Conservation (phyloP, 2,888 invertebrate genomes). For the Eupithecia insigniata region DNA sequence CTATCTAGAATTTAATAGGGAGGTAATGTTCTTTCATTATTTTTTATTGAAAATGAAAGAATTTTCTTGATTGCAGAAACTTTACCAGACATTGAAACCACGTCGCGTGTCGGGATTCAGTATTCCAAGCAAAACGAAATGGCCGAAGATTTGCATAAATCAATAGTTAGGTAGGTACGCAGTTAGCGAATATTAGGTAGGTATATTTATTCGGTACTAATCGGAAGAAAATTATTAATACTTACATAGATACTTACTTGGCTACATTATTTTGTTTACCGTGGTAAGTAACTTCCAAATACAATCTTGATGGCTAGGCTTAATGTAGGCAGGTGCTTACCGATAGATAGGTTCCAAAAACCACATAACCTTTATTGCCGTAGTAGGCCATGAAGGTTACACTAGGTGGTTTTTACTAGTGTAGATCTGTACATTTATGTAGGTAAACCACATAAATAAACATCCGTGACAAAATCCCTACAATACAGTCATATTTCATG, state of each 20-base stretch:
- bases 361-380: too few relatives aligned
- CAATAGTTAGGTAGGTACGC: conserved; percentile 61
- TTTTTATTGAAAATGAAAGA: neutral
- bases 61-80: conserved; percentile 14
- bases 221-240: conserved; percentile 3
- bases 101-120: conserved; percentile 61
- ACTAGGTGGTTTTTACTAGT: neutral
- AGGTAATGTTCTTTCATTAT: neutral
- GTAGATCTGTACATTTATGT: neutral
- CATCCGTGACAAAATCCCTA: neutral
- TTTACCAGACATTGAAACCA: conserved; percentile 43
- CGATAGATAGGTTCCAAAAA: too few relatives aligned
- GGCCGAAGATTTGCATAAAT: conserved; percentile 60
- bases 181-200: conserved; percentile 34
- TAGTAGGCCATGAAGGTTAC: too few relatives aligned
- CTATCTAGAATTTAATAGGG: neutral
- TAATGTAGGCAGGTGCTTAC: neutral
- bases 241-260: neutral
- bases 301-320: neutral
- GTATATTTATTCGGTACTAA: neutral
- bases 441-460: neutral
- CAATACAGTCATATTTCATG: neutral
- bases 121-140: conserved; percentile 61
- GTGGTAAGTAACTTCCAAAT: neutral
- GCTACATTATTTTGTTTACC: neutral